Evolutionary conservation across 2,113 vertebrate species (phyloP).

Genomic region (Sebastes fasciatus): DNA sequence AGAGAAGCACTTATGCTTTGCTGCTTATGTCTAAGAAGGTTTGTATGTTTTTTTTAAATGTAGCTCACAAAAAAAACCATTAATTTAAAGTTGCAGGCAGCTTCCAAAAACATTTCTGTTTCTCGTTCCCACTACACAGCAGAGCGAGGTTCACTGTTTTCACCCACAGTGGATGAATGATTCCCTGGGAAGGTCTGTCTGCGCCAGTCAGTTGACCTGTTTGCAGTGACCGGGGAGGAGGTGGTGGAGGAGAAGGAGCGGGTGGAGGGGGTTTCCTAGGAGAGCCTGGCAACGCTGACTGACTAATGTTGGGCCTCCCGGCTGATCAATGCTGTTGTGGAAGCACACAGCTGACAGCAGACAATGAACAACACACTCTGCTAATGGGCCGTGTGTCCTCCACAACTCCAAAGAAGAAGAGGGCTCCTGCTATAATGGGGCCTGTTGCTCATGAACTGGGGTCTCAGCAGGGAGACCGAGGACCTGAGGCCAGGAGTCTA

Average conservation of each 20-base stretch:
- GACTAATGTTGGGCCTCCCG: slow-evolving; percentile 61
- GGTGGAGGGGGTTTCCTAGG: slow-evolving; percentile 59
- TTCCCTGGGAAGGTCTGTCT: slow-evolving; percentile 60
- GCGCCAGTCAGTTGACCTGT: slow-evolving; percentile 67
- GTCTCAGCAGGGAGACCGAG: slow-evolving; percentile 35
- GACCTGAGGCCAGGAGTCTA: slow-evolving; percentile 39
- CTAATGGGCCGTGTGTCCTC: slow-evolving; percentile 69
- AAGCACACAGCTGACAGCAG: slow-evolving; percentile 70
- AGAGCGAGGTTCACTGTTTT: slow-evolving; percentile 23
- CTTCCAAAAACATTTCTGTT: slow-evolving; percentile 37
- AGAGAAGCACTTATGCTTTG: slow-evolving; percentile 7
- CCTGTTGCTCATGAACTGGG: slow-evolving; percentile 33
- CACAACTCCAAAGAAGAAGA: slow-evolving; percentile 59
- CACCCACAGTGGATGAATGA: slow-evolving; percentile 49
- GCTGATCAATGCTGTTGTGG: slow-evolving; percentile 65
- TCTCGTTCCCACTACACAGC: slow-evolving; percentile 14
- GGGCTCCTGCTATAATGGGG: slow-evolving; percentile 37
- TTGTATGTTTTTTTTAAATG: slow-evolving; percentile 24
- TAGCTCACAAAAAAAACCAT: slow-evolving; percentile 25
- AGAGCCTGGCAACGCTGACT: slow-evolving; percentile 61
- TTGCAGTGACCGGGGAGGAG: slow-evolving; percentile 42
- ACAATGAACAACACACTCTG: slow-evolving; percentile 75
- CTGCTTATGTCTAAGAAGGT: background rate
- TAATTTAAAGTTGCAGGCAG: slow-evolving; percentile 5
- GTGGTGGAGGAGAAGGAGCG: background rate